Evolutionary conservation across 2,888 invertebrate species (phyloP).

Genomic region (Dryococelus australis): DNA sequence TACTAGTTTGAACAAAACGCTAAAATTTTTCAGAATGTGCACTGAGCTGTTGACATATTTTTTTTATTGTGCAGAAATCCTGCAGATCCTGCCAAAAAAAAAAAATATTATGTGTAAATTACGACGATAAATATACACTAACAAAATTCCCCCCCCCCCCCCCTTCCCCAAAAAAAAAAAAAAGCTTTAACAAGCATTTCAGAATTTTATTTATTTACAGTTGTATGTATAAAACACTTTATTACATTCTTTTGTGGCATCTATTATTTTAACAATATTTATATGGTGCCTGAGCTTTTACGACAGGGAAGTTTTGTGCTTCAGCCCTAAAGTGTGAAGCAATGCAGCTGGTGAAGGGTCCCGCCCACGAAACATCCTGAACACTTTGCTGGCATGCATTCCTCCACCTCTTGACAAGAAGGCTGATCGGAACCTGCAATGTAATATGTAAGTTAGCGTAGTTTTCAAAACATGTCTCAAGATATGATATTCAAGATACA

Average conservation of each 20-base stretch:
- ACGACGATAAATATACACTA: too few species aligned
- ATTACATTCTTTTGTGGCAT: neutral
- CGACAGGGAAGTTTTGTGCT: constrained; percentile 31
- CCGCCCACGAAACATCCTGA: constrained; percentile 88
- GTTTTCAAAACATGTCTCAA: neutral
- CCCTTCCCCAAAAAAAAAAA: too few species aligned
- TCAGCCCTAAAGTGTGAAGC: constrained; percentile 67
- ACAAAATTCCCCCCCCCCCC: too few species aligned
- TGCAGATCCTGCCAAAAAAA: too few species aligned
- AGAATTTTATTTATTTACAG: neutral
- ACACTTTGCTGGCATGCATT: constrained; percentile 82
- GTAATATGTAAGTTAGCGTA: neutral
- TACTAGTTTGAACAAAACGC: too few species aligned
- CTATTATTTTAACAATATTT: neutral
- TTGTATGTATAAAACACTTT: neutral
- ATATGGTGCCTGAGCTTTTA: neutral
- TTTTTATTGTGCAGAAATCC: too few species aligned
- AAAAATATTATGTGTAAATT: too few species aligned
- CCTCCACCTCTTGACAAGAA: constrained; percentile 85
- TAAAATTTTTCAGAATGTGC: too few species aligned
- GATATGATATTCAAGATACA: too few species aligned
- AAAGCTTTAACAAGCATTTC: neutral
- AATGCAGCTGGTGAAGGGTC: constrained; percentile 89
- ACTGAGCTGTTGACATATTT: too few species aligned
- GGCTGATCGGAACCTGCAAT: constrained; percentile 73